Conservation (phyloP, 2,888 invertebrate genomes). For the Melieria picta region DNA sequence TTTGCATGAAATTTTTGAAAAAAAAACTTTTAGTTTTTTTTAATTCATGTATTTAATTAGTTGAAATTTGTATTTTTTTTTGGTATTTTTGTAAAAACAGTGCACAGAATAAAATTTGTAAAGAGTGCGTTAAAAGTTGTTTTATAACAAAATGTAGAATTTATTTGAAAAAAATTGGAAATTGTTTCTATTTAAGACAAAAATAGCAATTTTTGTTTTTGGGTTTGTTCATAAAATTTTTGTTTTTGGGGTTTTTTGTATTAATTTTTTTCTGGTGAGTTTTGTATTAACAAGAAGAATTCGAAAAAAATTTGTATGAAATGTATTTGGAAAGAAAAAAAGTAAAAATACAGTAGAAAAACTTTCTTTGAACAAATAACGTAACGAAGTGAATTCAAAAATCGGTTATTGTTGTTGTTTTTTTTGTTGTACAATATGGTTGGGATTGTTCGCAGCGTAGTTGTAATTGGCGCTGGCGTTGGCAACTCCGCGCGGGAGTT, state of each 20-base stretch:
- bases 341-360: constrained; percentile 21
- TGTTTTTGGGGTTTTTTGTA: constrained; percentile 21
- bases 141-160: constrained; percentile 52
- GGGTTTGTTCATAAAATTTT: constrained; percentile 6
- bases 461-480: too few species aligned
- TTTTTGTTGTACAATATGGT: constrained; percentile 28
- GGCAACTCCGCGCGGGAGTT: too few species aligned
- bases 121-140: constrained; percentile 46
- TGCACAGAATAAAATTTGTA: constrained; percentile 45
- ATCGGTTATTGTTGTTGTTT: background rate
- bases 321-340: constrained; percentile 5
- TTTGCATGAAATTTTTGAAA: constrained; percentile 36
- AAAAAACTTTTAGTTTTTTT: background rate
- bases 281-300: constrained; percentile 27
- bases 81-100: constrained; percentile 44
- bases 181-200: constrained; percentile 37
- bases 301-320: constrained; percentile 20
- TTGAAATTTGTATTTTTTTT: constrained; percentile 20
- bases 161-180: constrained; percentile 39
- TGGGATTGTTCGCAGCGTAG: background rate
- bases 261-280: constrained; percentile 32
- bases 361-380: constrained; percentile 34
- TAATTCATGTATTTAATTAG: constrained; percentile 5
- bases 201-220: constrained; percentile 23
- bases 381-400: constrained; percentile 32